Conservation (phyloP, 2,888 invertebrate species). For the Ferdinandea cuprea region DNA sequence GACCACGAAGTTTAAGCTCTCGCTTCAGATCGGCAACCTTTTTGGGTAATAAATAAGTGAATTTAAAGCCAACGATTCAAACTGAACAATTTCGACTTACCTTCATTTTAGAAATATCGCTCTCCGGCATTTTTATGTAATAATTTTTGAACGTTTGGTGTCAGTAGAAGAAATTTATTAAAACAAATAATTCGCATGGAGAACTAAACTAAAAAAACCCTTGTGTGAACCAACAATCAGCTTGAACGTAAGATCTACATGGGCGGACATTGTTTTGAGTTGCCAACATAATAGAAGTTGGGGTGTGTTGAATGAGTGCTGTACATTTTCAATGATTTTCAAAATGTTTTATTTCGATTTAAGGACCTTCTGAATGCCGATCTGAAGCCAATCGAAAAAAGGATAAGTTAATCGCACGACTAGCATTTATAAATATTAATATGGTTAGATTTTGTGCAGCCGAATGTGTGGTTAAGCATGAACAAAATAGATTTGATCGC, state of each 20-base stretch:
- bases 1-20: conserved; percentile 90
- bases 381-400: no score
- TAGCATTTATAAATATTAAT: no score
- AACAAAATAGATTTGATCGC: no score
- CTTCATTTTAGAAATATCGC: conserved; percentile 82
- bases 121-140: conserved; percentile 80
- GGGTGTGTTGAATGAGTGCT: not conserved
- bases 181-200: conserved; percentile 21
- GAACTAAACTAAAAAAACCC: conserved; percentile 18
- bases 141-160: not conserved
- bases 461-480: no score
- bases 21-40: conserved; percentile 93
- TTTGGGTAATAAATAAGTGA: not conserved
- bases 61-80: conserved; percentile 1
- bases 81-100: conserved; percentile 76
- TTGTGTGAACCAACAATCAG: conserved; percentile 37
- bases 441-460: no score
- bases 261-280: conserved; percentile 22
- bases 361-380: not conserved
- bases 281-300: conserved; percentile 8
- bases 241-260: conserved; percentile 40
- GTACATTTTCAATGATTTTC: not conserved
- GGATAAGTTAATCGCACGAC: no score
- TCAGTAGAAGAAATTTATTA: not conserved
- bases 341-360: not conserved